A percentile compares a stretch with the other conserved stretches of the same genome.
Evolutionary conservation across 30 jellyfish, hydroid and myxozoan genomes (phyloP).

Genomic region (Hydractinia echinata): DNA sequence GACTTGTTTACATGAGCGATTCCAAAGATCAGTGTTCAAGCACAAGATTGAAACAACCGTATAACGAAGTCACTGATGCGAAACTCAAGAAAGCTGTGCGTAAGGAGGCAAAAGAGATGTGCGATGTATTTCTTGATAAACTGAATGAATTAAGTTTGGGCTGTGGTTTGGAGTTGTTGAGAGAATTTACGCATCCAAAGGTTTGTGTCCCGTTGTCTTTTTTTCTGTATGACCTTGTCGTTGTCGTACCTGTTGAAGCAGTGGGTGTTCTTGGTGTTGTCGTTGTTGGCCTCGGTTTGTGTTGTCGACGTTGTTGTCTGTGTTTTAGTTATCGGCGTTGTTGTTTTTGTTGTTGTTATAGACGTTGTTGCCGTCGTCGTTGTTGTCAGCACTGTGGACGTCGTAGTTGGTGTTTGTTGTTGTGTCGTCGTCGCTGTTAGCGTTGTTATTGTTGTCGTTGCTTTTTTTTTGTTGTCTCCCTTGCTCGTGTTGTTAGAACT

Average conservation of each 20-base stretch:
- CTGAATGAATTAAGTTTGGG: conserved; percentile 60
- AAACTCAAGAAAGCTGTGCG: conserved; percentile 10
- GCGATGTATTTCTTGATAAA: conserved; percentile 45
- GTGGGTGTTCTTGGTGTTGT: no score
- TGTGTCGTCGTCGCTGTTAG: background rate
- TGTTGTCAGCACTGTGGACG: no score
- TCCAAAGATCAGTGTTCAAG: background rate
- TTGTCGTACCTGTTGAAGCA: no score
- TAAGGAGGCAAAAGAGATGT: conserved; percentile 49
- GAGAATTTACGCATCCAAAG: conserved; percentile 47
- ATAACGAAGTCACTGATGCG: background rate
- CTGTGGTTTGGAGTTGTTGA: conserved; percentile 48
- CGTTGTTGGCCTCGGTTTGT: no score
- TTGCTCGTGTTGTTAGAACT: no score
- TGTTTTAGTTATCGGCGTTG: no score
- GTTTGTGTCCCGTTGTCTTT: conserved; percentile 20
- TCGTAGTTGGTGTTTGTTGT: background rate
- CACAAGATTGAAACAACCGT: background rate
- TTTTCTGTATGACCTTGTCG: no score
- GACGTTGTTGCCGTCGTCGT: no score
- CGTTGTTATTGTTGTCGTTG: background rate
- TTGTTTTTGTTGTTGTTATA: no score
- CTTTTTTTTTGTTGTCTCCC: background rate
- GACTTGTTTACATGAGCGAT: background rate
- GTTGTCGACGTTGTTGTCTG: no score